These are phyloP conservation scores for Chloroceryle inda DNA, from an alignment of 2,797 vertebrate species.

Conservation along the genomic window DNA sequence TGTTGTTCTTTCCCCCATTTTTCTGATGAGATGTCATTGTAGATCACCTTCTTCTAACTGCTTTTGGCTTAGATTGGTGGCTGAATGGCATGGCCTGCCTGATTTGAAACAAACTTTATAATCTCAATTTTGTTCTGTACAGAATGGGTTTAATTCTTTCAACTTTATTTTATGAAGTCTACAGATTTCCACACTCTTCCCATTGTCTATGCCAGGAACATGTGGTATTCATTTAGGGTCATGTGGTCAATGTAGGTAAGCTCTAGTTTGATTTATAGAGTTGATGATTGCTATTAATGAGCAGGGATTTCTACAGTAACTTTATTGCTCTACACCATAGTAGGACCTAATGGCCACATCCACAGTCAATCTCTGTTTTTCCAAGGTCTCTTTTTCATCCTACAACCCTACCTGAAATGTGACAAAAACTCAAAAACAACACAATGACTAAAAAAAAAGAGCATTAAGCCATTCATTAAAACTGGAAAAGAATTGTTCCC, in stretches of 20 bases:
- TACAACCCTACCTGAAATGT: not conserved
- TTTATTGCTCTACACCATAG: not conserved
- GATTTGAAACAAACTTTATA: not conserved
- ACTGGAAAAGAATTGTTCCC: not conserved
- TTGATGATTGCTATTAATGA: constrained; percentile 17
- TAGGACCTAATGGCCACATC: not conserved
- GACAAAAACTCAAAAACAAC: not conserved
- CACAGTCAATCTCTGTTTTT: not conserved
- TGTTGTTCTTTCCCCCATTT: not conserved
- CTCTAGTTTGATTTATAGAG: constrained; percentile 9
- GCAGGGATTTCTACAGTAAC: not conserved
- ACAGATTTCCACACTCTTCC: not conserved
- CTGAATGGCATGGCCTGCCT: not conserved
- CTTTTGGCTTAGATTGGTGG: not conserved
- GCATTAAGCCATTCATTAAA: not conserved
- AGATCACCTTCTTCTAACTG: not conserved
- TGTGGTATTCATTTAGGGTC: not conserved
- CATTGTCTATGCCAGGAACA: not conserved
- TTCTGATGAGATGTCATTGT: not conserved
- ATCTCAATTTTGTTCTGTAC: not conserved
- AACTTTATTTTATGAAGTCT: not conserved
- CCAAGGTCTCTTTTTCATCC: not conserved
- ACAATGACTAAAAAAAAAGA: not conserved
- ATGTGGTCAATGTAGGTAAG: not conserved
- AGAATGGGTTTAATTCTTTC: not conserved